phyloP scores from a whole-genome alignment of 1,140 invertebrate genomes.

The Hylaeus anthracinus region DNA sequence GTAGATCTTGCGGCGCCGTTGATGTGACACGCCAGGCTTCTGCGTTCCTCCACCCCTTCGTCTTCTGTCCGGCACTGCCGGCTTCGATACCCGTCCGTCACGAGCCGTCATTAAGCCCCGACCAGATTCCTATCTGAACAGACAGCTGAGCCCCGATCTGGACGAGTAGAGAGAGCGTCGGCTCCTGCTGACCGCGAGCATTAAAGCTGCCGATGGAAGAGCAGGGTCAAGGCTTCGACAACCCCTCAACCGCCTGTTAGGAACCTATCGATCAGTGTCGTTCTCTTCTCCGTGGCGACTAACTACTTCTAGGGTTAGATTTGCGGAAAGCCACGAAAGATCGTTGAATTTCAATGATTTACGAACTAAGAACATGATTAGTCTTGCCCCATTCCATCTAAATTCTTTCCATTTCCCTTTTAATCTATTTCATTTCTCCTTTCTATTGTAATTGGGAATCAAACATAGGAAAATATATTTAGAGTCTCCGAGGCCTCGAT shows the following conservation, averaged over 20 bases:
- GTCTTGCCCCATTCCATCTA: conserved; percentile 18
- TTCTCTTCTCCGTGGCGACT: conserved; percentile 27
- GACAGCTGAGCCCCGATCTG: conserved; percentile 67
- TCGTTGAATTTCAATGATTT: conserved; percentile 48
- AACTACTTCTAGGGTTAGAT: conserved; percentile 51
- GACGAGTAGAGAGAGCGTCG: conserved; percentile 55
- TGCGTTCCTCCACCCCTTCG: conserved; percentile 55
- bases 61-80: conserved; percentile 56
- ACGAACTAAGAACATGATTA: conserved; percentile 46
- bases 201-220: conserved; percentile 68
- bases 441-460: conserved; percentile 48
- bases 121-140: conserved; percentile 74
- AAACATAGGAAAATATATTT: too few species aligned
- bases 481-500: too few species aligned
- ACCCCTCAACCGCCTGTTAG: conserved; percentile 67
- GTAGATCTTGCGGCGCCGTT: conserved; percentile 77
- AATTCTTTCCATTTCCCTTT: neutral
- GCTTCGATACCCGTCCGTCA: conserved; percentile 73
- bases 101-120: conserved; percentile 74
- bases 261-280: conserved; percentile 72
- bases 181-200: conserved; percentile 55
- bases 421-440: conserved; percentile 49
- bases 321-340: conserved; percentile 45
- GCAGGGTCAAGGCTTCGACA: conserved; percentile 74
- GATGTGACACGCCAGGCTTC: conserved; percentile 70